Percentiles rank a stretch among this genome's conserved stretches.
phyloP scores from a whole-genome alignment of 2,888 invertebrate genomes.

The Eupeodes latifasciatus region DNA sequence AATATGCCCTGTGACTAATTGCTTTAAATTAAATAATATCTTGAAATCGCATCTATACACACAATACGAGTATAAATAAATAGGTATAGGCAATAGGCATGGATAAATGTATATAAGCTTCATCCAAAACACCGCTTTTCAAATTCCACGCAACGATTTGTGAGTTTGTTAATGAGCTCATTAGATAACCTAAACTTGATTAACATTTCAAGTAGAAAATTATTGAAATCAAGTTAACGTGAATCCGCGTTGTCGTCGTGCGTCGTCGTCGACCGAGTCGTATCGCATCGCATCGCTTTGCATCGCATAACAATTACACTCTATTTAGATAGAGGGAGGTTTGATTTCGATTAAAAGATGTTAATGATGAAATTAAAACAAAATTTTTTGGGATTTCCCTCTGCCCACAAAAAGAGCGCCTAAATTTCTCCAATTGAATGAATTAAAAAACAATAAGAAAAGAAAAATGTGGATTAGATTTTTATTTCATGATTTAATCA shows the following conservation, averaged over 20 bases:
- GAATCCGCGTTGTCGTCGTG: too few relatives aligned
- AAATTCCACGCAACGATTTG: constrained; percentile 29
- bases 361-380: constrained; percentile 45
- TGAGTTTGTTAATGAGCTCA: constrained; percentile 59
- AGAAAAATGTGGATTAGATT: too few relatives aligned
- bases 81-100: too few relatives aligned
- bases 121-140: constrained; percentile 23
- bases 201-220: constrained; percentile 70
- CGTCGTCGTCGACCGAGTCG: too few relatives aligned
- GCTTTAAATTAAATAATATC: constrained; percentile 68
- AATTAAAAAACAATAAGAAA: too few relatives aligned
- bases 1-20: constrained; percentile 69
- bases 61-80: too few relatives aligned
- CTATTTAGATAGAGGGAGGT: background rate
- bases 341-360: constrained; percentile 26
- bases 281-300: background rate
- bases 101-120: background rate
- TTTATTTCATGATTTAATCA: too few relatives aligned
- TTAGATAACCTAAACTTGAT: constrained; percentile 63
- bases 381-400: constrained; percentile 54
- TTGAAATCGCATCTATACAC: constrained; percentile 8
- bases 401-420: background rate
- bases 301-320: constrained; percentile 19
- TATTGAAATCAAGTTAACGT: constrained; percentile 66
- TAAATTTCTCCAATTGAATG: too few relatives aligned